phyloP scores from a whole-genome alignment of 2,797 vertebrate genomes.

The Ceryle rudis region DNA sequence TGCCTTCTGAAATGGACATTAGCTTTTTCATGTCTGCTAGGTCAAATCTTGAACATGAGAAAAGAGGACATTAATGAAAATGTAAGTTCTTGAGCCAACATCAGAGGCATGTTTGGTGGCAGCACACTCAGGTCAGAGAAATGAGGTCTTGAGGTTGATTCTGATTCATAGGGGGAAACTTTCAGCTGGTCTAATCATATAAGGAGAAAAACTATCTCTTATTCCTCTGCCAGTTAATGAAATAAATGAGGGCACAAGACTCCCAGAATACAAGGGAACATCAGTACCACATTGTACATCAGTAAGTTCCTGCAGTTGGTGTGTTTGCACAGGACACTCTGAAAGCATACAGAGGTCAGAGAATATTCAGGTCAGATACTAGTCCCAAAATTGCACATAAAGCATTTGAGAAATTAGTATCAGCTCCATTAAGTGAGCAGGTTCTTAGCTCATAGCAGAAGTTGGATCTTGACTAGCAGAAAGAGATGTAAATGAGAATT shows the following conservation, averaged over 20 bases:
- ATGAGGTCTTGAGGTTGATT: neutral
- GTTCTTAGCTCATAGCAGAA: neutral
- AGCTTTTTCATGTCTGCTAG: neutral
- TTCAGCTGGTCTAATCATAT: neutral
- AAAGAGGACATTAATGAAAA: neutral
- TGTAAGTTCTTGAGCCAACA: neutral
- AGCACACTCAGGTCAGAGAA: neutral
- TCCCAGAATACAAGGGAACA: neutral
- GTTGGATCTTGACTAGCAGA: neutral
- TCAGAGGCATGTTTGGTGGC: neutral
- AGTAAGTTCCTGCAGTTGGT: neutral
- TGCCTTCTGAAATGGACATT: neutral
- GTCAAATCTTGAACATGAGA: neutral
- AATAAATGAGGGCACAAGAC: neutral
- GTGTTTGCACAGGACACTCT: neutral
- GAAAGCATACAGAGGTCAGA: neutral
- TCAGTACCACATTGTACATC: neutral
- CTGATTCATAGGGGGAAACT: neutral
- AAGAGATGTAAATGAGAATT: neutral
- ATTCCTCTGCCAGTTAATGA: neutral
- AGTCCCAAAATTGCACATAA: neutral
- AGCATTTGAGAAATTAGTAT: neutral
- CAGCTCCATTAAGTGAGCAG: neutral
- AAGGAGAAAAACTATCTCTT: neutral
- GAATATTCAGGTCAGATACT: neutral